phyloP scores from a whole-genome alignment of 2,113 vertebrate genomes.

The Cervus canadensis region DNA sequence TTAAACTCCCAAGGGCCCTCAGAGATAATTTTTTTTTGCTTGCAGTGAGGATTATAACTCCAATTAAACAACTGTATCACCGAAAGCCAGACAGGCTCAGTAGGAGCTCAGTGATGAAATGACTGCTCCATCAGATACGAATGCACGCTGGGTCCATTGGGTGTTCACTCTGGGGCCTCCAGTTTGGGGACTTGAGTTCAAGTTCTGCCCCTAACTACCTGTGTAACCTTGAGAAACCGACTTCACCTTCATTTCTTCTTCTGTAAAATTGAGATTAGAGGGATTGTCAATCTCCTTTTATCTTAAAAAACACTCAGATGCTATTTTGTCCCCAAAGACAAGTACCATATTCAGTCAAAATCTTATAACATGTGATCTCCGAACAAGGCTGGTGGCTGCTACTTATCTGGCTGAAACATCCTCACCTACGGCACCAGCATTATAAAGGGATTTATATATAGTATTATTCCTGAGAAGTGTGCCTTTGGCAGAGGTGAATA shows the following conservation, averaged over 20 bases:
- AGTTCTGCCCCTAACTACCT: background rate
- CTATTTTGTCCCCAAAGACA: background rate
- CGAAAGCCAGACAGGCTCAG: background rate
- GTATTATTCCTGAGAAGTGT: conserved; percentile 43
- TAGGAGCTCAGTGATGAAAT: background rate
- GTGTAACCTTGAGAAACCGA: conserved; percentile 21
- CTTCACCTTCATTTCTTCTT: background rate
- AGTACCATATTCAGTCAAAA: conserved; percentile 16
- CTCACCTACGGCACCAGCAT: conserved; percentile 34
- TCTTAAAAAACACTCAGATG: conserved; percentile 19
- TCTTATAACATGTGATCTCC: conserved; percentile 34
- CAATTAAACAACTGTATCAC: background rate
- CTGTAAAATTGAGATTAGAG: background rate
- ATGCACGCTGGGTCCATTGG: background rate
- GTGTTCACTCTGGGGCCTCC: background rate
- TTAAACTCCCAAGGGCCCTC: background rate
- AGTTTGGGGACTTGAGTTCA: background rate
- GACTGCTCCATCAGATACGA: background rate
- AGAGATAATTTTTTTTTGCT: background rate
- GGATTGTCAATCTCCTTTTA: background rate
- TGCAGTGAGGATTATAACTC: background rate
- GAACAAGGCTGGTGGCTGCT: conserved; percentile 21
- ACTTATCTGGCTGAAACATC: conserved; percentile 46
- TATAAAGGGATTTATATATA: conserved; percentile 45
- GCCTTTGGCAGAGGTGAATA: conserved; percentile 48